Base-by-base conservation (phyloP, 2,888 invertebrate genomes). In the Priocnemis perturbator region DNA sequence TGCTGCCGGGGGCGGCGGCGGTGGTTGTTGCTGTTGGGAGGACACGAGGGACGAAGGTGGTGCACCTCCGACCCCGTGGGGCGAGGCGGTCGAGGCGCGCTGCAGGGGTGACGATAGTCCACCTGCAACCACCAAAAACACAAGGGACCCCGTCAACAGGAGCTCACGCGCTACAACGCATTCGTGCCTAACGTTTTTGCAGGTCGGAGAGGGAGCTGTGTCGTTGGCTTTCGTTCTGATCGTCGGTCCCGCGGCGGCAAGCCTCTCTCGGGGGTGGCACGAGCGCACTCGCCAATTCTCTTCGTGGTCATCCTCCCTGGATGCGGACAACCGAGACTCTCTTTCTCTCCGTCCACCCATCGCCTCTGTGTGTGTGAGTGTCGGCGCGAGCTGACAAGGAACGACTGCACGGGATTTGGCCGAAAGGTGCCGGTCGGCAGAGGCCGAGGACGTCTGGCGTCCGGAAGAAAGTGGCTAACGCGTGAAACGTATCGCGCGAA, bases 41-140 rank as follows among this genome's bases (percentile, higher is more conserved):
- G 88, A 83, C 73, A 86, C 81, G 74, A 87, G 87, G 83, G 88
- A 84, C 76, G 85, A 81, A 79, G 88, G 84, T 82, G 85, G 86
- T 78, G 82, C 80, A 83, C 81, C 81, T 72, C 81, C 82, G 76
- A 83, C 80, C 79, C 86, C 86, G 85, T 88, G 88, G 81, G 89
- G 89, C 79, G 89, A 89, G 81, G 89, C 88, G 84, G 88, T 88
- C 78, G 88, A 86, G 88, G 88, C 88, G 83, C 89, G 89, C 83
- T 89, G 89, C 88, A 89, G 87, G 87, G 89, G 89, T 83, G 89
- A 88, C 85, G 88, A 88, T 82, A 89, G 84, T 88, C 89, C 89
- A 88, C 89, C 88, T 89, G 88, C 88, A 88, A 88, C 86, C 87
- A 87, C 88, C 86, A 88, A 88, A 85, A 84, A 85, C 81, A 86